These are phyloP conservation scores for Tapirus terrestris DNA, from an alignment of 2,113 vertebrate species.

Conservation along the genomic window DNA sequence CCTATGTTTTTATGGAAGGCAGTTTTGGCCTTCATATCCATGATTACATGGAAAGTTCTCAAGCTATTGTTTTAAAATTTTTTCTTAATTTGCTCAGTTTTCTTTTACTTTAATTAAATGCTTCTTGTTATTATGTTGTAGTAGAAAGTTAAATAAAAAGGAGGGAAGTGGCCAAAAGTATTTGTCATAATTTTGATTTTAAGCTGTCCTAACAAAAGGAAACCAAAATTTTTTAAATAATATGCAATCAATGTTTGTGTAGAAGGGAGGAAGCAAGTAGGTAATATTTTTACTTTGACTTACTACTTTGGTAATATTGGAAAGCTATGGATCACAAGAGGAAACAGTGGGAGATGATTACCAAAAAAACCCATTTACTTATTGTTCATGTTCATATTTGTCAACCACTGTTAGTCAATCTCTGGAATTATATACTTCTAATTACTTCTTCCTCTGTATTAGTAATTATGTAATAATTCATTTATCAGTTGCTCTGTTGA, in stretches of 20 bases:
- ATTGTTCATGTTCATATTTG: not conserved
- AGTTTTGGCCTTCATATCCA: conserved; percentile 11
- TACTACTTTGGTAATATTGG: not conserved
- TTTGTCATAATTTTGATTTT: conserved; percentile 36
- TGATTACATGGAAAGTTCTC: not conserved
- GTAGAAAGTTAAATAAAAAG: conserved; percentile 14
- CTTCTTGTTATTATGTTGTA: conserved; percentile 20
- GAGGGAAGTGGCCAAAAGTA: not conserved
- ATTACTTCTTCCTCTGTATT: conserved; percentile 38
- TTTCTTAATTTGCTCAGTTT: conserved; percentile 30
- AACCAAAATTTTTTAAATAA: conserved; percentile 17
- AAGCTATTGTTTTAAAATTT: not conserved
- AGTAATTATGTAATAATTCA: conserved; percentile 29
- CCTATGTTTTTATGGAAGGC: not conserved
- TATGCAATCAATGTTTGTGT: not conserved
- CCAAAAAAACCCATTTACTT: conserved; percentile 19
- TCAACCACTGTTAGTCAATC: conserved; percentile 31
- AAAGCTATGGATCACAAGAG: not conserved
- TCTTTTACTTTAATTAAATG: conserved; percentile 11
- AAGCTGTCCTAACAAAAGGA: not conserved
- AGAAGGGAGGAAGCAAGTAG: not conserved
- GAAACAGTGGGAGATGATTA: not conserved
- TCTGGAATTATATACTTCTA: conserved; percentile 10
- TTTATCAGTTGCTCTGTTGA: conserved; percentile 4
- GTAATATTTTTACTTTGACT: conserved; percentile 21